phyloP scores from a whole-genome alignment of 2,888 invertebrate genomes.

The Caenorhabditis parvicauda region DNA sequence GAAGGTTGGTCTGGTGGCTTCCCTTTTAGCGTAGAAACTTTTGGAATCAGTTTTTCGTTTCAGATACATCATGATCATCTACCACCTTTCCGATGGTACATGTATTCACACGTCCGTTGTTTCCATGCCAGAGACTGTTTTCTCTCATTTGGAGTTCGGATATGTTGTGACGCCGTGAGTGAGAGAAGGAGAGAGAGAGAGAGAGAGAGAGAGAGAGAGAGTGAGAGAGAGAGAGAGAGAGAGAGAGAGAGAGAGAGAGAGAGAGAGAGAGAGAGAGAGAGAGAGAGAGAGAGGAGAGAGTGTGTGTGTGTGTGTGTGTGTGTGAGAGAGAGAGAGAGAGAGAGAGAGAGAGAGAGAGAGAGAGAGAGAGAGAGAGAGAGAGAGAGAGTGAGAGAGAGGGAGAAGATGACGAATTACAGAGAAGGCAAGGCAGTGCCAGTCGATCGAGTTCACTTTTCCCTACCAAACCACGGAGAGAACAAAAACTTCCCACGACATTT shows the following conservation, averaged over 20 bases:
- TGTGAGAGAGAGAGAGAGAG: too few relatives aligned
- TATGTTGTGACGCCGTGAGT: conserved; percentile 54
- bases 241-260: too few relatives aligned
- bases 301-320: too few relatives aligned
- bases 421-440: conserved; percentile 41
- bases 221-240: too few relatives aligned
- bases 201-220: background rate
- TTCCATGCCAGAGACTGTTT: conserved; percentile 73
- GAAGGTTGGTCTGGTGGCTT: conserved; percentile 26
- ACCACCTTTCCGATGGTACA: conserved; percentile 74
- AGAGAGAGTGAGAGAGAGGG: too few relatives aligned
- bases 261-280: too few relatives aligned
- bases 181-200: background rate
- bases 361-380: too few relatives aligned
- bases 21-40: background rate
- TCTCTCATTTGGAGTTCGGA: conserved; percentile 70
- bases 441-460: conserved; percentile 45
- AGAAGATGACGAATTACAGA: too few relatives aligned
- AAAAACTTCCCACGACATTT: conserved; percentile 51
- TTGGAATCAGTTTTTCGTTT: conserved; percentile 3
- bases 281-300: too few relatives aligned
- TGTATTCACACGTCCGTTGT: conserved; percentile 75
- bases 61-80: conserved; percentile 73
- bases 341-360: too few relatives aligned
- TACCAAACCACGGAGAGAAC: conserved; percentile 51